phyloP scores from a whole-genome alignment of 1,140 invertebrate genomes.

The Pachypeltis micranthus region DNA sequence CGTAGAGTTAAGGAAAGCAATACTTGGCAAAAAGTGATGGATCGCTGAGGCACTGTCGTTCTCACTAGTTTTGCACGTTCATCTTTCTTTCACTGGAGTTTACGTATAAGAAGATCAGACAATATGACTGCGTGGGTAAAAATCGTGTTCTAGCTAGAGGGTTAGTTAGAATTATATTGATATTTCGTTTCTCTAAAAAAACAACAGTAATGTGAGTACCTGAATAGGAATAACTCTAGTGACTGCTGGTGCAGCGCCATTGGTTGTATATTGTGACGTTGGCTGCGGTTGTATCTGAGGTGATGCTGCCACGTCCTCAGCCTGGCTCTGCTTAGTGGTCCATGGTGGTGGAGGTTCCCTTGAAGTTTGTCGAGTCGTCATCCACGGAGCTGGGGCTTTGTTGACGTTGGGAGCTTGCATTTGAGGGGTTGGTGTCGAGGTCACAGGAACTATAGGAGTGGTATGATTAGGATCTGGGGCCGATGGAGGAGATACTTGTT shows the following conservation, averaged over 20 bases:
- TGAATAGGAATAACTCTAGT: constrained; percentile 29
- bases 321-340: constrained; percentile 31
- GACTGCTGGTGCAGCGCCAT: neutral
- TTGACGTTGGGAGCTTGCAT: constrained; percentile 21
- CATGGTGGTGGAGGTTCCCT: constrained; percentile 13
- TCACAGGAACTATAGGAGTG: neutral
- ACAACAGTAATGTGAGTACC: constrained; percentile 15
- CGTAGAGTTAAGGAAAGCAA: no score
- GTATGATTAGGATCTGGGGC: neutral
- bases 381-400: constrained; percentile 47
- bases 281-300: constrained; percentile 26
- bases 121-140: no score
- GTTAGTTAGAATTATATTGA: neutral
- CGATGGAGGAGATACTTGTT: constrained; percentile 5
- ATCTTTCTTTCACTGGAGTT: no score
- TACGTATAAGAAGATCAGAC: no score
- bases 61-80: no score
- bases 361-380: constrained; percentile 34
- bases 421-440: neutral
- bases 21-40: no score
- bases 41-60: no score
- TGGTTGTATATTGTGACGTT: no score
- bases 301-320: constrained; percentile 35
- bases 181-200: neutral
- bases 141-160: no score